These are phyloP conservation scores for Eristalis intricaria DNA, from an alignment of 2,888 invertebrate genomes.

Conservation along the genomic window DNA sequence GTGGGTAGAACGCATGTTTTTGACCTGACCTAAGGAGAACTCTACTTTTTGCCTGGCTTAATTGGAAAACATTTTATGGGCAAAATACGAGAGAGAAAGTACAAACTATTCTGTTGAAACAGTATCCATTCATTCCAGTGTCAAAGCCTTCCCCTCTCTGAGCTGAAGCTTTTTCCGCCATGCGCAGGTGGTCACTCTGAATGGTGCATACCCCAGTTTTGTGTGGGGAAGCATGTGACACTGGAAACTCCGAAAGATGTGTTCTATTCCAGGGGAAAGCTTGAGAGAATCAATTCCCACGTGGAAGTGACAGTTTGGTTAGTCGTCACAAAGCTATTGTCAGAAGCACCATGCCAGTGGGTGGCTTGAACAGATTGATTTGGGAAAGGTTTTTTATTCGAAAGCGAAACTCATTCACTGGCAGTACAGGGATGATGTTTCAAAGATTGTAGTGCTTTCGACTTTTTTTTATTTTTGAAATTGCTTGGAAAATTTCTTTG, in stretches of 20 bases:
- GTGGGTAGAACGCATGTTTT: slow-evolving; percentile 61
- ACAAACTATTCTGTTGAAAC: slow-evolving; percentile 12
- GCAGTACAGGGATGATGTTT: no score
- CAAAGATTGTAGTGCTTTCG: no score
- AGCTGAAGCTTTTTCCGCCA: slow-evolving; percentile 10
- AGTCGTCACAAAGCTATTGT: background rate
- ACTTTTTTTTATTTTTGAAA: no score
- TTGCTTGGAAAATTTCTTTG: no score
- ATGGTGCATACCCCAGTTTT: background rate
- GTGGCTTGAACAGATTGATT: no score
- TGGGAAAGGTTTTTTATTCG: no score
- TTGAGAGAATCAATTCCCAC: slow-evolving; percentile 6
- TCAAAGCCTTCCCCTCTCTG: background rate
- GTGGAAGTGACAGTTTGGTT: slow-evolving; percentile 8
- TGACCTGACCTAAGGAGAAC: slow-evolving; percentile 62
- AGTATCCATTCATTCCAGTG: slow-evolving; percentile 15
- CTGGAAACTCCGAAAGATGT: slow-evolving; percentile 59
- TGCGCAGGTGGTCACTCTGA: slow-evolving; percentile 21
- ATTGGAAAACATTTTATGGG: slow-evolving; percentile 47
- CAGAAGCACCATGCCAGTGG: background rate
- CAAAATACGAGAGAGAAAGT: background rate
- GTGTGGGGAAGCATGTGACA: background rate
- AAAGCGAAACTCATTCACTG: no score
- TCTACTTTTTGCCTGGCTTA: slow-evolving; percentile 39
- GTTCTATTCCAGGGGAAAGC: background rate